Percentiles rank a stretch among this genome's conserved stretches.
These are phyloP conservation scores for Polia nebulosa DNA, from an alignment of 2,888 invertebrate species.

Conservation along the genomic window DNA sequence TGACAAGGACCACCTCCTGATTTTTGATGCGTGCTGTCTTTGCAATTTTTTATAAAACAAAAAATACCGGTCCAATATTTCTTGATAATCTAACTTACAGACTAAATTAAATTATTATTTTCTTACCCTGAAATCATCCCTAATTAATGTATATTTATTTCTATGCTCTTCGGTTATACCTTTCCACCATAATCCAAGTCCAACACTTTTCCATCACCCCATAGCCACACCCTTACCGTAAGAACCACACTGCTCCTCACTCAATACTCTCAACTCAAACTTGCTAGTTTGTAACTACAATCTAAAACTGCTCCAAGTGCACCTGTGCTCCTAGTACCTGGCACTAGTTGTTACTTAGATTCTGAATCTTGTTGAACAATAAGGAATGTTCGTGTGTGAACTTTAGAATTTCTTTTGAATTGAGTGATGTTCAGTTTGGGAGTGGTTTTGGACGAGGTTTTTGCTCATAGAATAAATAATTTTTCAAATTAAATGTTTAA, in stretches of 20 bases:
- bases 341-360: constrained; percentile 38
- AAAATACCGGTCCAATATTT: too few species aligned
- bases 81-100: too few species aligned
- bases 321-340: constrained; percentile 23
- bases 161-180: background rate
- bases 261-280: constrained; percentile 23
- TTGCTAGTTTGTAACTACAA: constrained; percentile 48
- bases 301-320: constrained; percentile 46
- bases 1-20: too few species aligned
- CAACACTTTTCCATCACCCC: background rate
- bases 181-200: background rate
- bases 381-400: constrained; percentile 39
- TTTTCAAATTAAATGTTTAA: too few species aligned
- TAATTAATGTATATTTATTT: background rate
- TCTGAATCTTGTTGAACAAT: constrained; percentile 56
- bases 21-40: too few species aligned
- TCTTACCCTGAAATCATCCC: too few species aligned
- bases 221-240: background rate
- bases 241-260: background rate
- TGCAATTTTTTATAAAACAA: too few species aligned
- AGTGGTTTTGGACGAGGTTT: background rate
- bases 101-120: too few species aligned
- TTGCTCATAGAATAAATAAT: too few species aligned
- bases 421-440: background rate
- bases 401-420: constrained; percentile 37